Evolutionary conservation across 2,888 invertebrate genomes (phyloP), one percentile per base, ranked within the genome.

Genomic region (Tetanocera ferruginea): DNA sequence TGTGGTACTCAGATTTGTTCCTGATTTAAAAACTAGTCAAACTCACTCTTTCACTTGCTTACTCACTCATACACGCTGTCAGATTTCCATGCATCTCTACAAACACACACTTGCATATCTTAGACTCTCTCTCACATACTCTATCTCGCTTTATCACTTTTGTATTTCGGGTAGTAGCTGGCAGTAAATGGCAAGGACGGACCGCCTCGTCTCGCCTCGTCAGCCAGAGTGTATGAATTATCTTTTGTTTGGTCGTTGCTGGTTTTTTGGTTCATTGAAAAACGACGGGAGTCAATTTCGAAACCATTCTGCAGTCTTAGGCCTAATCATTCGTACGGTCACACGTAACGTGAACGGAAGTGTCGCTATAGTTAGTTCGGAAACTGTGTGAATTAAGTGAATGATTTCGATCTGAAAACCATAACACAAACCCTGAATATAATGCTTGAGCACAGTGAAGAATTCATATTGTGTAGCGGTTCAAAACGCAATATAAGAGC

Each of bases 281-380:
- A 83, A 78, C 83, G 79, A 81, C 81, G 78, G 81, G 83, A 88
- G 87, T 87, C 86, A 84, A 87, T 86, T 86, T 86, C 84, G 83
- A 88, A 89, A 86, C 87, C 89, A 88, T 87, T 89, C 88, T 86
- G 84, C 86, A 83, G 85, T 84, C 85, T 84, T 88, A 88, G 88
- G 89, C 89, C 89, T 87, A 87, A 88, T 85, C 85, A 86, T 85
- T 83, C 88, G 87, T 86, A 87, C 88, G 83, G 79, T 79, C 78
- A 79, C 81, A 80, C 79, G 78, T 80, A 71, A 78, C 77, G 57
- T 62, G 71, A 66, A 76, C 79, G 81, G 76, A 79, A 80, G 79
- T 78, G 75, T 72, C 37, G 55, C 23, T 52, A 31, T 17, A 52
- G 28, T 55, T 34, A 9, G 9, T 14, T 57, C 25, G 43, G 25